These are phyloP conservation scores for Luperina nickerlii DNA, from an alignment of 2,888 invertebrate genomes.

Conservation along the genomic window DNA sequence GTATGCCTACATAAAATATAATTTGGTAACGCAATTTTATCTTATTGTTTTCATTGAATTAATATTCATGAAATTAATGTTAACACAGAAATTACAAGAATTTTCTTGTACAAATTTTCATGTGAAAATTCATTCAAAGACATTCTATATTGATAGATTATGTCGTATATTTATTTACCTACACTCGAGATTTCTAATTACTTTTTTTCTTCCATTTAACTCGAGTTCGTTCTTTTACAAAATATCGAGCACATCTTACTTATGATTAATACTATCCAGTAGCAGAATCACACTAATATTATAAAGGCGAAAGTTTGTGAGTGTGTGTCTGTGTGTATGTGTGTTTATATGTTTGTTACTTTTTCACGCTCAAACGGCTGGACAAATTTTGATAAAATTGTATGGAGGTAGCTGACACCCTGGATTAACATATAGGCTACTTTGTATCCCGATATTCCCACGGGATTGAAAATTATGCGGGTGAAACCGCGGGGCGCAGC, in stretches of 20 bases:
- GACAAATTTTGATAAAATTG: too few species aligned
- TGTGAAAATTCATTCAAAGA: not conserved
- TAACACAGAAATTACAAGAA: not conserved
- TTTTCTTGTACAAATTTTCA: not conserved
- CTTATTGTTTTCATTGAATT: not conserved
- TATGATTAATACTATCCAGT: not conserved
- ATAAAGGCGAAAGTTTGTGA: too few species aligned
- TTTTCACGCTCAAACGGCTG: too few species aligned
- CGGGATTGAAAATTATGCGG: too few species aligned
- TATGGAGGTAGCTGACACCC: too few species aligned
- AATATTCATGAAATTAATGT: not conserved
- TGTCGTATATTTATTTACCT: too few species aligned
- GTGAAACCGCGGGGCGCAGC: too few species aligned
- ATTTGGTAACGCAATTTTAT: not conserved
- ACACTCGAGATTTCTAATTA: conserved; percentile 1
- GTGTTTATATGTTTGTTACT: too few species aligned
- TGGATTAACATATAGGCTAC: too few species aligned
- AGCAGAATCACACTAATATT: not conserved
- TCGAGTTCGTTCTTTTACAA: not conserved
- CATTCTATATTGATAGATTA: too few species aligned
- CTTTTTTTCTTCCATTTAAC: not conserved
- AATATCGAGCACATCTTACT: not conserved
- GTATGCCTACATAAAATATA: not conserved
- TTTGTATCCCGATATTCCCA: too few species aligned
- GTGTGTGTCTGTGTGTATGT: too few species aligned